Percentiles rank a stretch among this genome's conserved stretches.
Evolutionary conservation across 2,797 vertebrate species (phyloP).

Genomic region (Mormyrops attenuatus): DNA sequence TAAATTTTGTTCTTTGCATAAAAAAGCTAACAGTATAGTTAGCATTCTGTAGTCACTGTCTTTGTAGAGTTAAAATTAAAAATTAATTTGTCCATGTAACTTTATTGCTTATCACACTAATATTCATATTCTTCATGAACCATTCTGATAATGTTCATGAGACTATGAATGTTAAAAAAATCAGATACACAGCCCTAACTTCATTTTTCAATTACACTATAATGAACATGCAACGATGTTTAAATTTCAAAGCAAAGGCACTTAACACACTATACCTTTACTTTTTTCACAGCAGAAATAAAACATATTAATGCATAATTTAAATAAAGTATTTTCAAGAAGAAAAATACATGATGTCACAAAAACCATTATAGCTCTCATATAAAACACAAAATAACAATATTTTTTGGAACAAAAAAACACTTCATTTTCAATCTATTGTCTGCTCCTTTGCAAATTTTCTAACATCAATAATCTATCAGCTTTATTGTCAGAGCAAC

Average conservation of each 20-base stretch:
- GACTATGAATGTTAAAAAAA: neutral
- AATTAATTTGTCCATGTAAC: neutral
- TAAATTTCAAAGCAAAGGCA: conserved; percentile 18
- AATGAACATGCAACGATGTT: conserved; percentile 4
- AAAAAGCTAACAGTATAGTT: neutral
- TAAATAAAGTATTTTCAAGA: neutral
- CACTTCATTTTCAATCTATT: conserved; percentile 33
- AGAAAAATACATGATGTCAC: conserved; percentile 31
- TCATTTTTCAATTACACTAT: conserved; percentile 6
- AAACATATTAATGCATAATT: neutral
- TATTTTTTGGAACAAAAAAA: conserved; percentile 26
- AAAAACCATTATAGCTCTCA: conserved; percentile 23
- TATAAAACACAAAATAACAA: conserved; percentile 8
- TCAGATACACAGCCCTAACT: neutral
- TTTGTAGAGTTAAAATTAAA: neutral
- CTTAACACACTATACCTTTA: conserved; percentile 13
- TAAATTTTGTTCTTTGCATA: neutral
- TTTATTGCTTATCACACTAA: neutral
- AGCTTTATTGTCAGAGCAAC: neutral
- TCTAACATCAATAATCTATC: neutral
- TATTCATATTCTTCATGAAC: neutral
- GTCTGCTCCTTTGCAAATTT: neutral
- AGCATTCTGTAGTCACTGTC: neutral
- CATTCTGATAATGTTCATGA: neutral
- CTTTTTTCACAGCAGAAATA: neutral